These are phyloP conservation scores for Anagyrus pseudococci DNA, from an alignment of 2,888 invertebrate species.

Conservation along the genomic window DNA sequence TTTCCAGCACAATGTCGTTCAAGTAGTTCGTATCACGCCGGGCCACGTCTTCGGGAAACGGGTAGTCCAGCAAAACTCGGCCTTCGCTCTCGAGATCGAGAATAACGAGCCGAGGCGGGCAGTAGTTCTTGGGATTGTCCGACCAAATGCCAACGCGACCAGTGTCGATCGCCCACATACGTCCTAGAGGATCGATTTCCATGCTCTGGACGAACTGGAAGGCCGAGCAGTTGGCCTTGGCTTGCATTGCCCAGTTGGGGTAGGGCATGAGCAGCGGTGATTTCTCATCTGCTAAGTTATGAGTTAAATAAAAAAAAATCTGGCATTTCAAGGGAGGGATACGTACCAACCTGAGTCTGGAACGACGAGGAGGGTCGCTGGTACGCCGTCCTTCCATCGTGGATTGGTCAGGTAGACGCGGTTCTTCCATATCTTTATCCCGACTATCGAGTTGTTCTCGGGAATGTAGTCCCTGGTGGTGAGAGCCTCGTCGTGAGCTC, in stretches of 20 bases:
- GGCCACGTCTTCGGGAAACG: constrained; percentile 69
- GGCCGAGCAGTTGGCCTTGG: constrained; percentile 70
- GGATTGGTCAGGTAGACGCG: constrained; percentile 74
- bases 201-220: constrained; percentile 78
- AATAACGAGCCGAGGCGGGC: constrained; percentile 73
- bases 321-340: not conserved
- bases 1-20: constrained; percentile 76
- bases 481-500: constrained; percentile 65
- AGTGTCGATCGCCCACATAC: constrained; percentile 65
- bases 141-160: constrained; percentile 71
- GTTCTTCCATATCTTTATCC: constrained; percentile 72
- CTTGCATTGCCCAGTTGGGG: constrained; percentile 75
- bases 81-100: constrained; percentile 70
- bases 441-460: constrained; percentile 73
- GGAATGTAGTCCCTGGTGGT: constrained; percentile 69
- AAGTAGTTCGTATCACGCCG: constrained; percentile 68
- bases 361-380: constrained; percentile 71
- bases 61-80: constrained; percentile 63
- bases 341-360: constrained; percentile 52
- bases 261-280: constrained; percentile 70
- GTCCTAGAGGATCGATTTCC: constrained; percentile 73
- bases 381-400: constrained; percentile 74
- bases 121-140: constrained; percentile 58
- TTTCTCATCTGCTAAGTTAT: constrained; percentile 60
- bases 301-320: not conserved